Evolutionary conservation across 2,113 vertebrate genomes (phyloP).

Genomic region (Thermophis baileyi): DNA sequence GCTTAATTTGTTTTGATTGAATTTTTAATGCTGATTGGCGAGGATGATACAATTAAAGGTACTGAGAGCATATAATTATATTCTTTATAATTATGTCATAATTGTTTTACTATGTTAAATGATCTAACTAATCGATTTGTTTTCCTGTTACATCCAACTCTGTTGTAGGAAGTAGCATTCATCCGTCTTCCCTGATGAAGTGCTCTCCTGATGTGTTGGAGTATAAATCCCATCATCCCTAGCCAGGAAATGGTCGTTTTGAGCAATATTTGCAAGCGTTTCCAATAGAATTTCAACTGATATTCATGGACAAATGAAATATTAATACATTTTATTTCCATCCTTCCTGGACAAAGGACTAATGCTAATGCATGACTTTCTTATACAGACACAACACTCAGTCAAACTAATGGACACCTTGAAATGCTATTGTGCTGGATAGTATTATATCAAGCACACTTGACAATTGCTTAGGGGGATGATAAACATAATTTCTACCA

Average conservation of each 20-base stretch:
- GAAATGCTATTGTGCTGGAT: constrained; percentile 59
- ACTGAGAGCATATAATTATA: constrained; percentile 67
- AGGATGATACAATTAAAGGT: constrained; percentile 60
- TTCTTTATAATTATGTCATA: constrained; percentile 66
- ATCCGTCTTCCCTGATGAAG: background rate
- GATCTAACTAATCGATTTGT: constrained; percentile 54
- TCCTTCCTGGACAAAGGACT: constrained; percentile 51
- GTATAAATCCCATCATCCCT: background rate
- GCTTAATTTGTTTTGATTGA: constrained; percentile 67
- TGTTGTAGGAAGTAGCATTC: constrained; percentile 57
- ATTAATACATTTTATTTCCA: constrained; percentile 61
- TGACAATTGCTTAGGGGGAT: constrained; percentile 65
- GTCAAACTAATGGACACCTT: constrained; percentile 62
- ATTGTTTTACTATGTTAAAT: constrained; percentile 68
- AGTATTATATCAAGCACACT: constrained; percentile 64
- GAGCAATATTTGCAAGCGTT: constrained; percentile 2
- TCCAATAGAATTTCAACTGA: constrained; percentile 57
- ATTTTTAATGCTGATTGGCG: constrained; percentile 66
- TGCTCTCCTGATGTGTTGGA: background rate
- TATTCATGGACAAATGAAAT: constrained; percentile 68
- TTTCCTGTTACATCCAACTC: constrained; percentile 41
- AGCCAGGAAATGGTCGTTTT: constrained; percentile 32
- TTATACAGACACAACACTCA: constrained; percentile 57
- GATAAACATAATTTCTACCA: constrained; percentile 56
- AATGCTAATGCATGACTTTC: constrained; percentile 59